phyloP scores from a whole-genome alignment of 2,113 vertebrate species.

The Struthio camelus region DNA sequence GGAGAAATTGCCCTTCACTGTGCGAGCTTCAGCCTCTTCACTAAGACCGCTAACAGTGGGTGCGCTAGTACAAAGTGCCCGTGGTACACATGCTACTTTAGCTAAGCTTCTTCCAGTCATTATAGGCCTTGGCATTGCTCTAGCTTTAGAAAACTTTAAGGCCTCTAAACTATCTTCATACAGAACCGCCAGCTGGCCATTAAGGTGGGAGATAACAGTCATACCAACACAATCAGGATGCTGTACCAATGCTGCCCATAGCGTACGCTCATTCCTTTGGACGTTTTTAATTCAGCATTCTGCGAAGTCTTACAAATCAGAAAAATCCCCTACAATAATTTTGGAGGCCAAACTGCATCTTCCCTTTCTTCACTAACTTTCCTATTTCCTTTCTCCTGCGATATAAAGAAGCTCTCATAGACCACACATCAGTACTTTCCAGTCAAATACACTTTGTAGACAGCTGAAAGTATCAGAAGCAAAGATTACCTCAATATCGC shows the following conservation, averaged over 20 bases:
- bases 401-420: background rate
- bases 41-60: accelerated
- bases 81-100: accelerated
- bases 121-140: background rate
- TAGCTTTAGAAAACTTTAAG: background rate
- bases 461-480: background rate
- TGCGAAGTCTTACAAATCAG: background rate
- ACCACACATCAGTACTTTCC: background rate
- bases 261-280: background rate
- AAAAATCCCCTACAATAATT: background rate
- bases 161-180: background rate
- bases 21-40: background rate
- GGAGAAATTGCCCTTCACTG: background rate
- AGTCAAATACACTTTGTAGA: background rate
- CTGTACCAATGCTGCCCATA: background rate
- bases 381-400: background rate
- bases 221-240: background rate
- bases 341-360: background rate
- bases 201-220: background rate
- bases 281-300: background rate
- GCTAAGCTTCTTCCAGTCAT: background rate
- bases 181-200: background rate
- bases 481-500: background rate
- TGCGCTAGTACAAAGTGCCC: background rate
- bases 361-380: background rate